Evolutionary conservation across 2,888 invertebrate species (phyloP).

Genomic region (Oxycera nigricornis): DNA sequence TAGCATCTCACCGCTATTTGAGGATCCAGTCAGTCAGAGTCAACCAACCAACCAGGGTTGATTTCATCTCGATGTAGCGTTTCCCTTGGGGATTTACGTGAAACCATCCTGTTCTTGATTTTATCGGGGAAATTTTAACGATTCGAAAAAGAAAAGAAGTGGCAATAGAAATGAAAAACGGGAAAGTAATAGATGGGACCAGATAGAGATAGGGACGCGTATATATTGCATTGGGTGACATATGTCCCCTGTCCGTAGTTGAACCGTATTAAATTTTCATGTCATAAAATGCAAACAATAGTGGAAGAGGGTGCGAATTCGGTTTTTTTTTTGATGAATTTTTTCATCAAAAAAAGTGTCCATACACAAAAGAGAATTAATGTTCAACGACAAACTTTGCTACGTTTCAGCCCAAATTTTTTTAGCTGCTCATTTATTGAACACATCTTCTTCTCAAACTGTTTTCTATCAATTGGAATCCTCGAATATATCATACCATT

Average conservation of each 20-base stretch:
- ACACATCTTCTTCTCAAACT: too few species aligned
- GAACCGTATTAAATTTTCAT: neutral
- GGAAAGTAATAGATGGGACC: constrained; percentile 27
- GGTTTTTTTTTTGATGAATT: neutral
- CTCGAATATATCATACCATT: neutral
- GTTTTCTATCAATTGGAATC: too few species aligned
- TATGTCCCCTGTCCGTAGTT: constrained; percentile 25
- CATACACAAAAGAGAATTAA: neutral
- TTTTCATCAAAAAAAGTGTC: neutral
- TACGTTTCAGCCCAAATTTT: too few species aligned
- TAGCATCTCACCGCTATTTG: constrained; percentile 5
- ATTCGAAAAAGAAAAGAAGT: constrained; percentile 35
- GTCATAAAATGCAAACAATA: neutral
- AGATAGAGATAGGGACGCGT: constrained; percentile 1
- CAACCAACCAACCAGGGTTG: neutral
- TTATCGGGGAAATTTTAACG: constrained; percentile 38
- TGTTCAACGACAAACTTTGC: too few species aligned
- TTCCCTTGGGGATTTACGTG: constrained; percentile 20
- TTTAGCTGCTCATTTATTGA: too few species aligned
- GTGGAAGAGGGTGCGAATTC: neutral
- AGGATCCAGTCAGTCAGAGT: neutral
- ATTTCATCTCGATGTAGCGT: constrained; percentile 12
- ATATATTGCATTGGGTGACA: neutral
- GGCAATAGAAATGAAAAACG: constrained; percentile 33
- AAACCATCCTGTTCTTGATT: constrained; percentile 26